A percentile compares a stretch with the other conserved stretches of the same genome.
phyloP scores from a whole-genome alignment of 2,113 vertebrate genomes.

The Ciconia boyciana region DNA sequence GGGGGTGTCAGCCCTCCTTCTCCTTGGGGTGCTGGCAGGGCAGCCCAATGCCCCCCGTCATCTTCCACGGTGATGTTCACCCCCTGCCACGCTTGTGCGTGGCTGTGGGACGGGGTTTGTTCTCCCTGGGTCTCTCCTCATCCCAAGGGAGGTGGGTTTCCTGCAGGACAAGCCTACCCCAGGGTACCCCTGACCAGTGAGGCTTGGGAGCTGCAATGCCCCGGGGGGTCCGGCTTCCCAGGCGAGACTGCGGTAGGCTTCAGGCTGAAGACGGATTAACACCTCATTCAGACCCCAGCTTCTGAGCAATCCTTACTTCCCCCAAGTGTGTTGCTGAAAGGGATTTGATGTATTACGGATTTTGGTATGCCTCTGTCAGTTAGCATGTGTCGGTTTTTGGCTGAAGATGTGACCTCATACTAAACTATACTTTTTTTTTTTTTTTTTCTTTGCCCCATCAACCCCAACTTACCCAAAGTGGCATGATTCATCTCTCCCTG shows the following conservation, averaged over 20 bases:
- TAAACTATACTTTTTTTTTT: not conserved
- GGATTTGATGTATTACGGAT: not conserved
- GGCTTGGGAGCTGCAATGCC: not conserved
- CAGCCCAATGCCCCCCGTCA: fast-evolving
- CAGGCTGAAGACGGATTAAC: not conserved
- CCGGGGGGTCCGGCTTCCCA: not conserved
- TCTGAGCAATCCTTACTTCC: not conserved
- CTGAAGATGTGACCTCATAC: not conserved
- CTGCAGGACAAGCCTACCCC: not conserved
- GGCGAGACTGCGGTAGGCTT: not conserved
- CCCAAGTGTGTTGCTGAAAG: not conserved
- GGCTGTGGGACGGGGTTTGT: not conserved
- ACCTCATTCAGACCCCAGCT: not conserved
- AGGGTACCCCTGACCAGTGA: fast-evolving
- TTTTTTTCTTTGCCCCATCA: not conserved
- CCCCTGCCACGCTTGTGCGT: fast-evolving
- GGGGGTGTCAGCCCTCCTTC: not conserved
- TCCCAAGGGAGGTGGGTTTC: not conserved
- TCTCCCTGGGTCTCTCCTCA: not conserved
- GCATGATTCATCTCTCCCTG: not conserved
- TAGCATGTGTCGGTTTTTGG: not conserved
- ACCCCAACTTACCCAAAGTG: not conserved
- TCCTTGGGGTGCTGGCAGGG: not conserved
- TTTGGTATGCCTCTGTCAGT: not conserved
- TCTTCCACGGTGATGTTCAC: fast-evolving